Base-by-base conservation (phyloP, 2,113 vertebrate species). In the Sebastes fasciatus region DNA sequence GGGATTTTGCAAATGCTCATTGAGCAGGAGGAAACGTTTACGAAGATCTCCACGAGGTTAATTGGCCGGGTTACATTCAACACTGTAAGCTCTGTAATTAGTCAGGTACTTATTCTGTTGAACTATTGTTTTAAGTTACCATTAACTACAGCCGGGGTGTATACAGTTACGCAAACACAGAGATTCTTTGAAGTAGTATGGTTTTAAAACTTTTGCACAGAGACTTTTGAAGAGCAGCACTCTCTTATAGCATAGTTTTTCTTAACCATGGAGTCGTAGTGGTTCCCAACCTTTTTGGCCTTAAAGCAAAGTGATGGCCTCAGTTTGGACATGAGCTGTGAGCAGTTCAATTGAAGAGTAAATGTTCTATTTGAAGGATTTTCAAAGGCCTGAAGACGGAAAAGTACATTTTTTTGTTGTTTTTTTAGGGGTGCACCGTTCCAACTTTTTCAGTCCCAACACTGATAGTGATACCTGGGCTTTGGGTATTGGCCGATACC, bases 1-100 rank as follows among this genome's bases (percentile, higher is more conserved):
- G 65, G 86, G 84, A 84, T 86, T 88, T 67, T 63, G 55, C 55
- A 80, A 89, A 86, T 71, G 63, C 72, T 81, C 65, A 67, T 7
- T 64, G 57, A 86, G 54, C 89, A 90, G 80, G 58, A 86, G 87
- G 90, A 92, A 93, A 88, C 83, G 73, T 91, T 94, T 91, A 92
- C 3, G 3, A 61, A 83, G 82, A 90, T 87, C 79, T 72, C 74
- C 46, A 52, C 13, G 23, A 88, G 85, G 89, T 92, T 89, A 92
- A 86, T 91, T 92, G 77, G 76, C 73, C 2, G 40, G 75, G 79
- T 92, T 93, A 71, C n/a, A 68, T 75, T 86, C 78, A 85, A 74
- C 77, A 80, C 77, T 87, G 55, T 92, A 90, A 91, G 79, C 86
- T 57, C 64, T 68, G 69, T 80, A 88, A 87, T 89, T 89, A 88